Conservation (phyloP, 2,888 invertebrate genomes). For the Drosophila paramelanica region DNA sequence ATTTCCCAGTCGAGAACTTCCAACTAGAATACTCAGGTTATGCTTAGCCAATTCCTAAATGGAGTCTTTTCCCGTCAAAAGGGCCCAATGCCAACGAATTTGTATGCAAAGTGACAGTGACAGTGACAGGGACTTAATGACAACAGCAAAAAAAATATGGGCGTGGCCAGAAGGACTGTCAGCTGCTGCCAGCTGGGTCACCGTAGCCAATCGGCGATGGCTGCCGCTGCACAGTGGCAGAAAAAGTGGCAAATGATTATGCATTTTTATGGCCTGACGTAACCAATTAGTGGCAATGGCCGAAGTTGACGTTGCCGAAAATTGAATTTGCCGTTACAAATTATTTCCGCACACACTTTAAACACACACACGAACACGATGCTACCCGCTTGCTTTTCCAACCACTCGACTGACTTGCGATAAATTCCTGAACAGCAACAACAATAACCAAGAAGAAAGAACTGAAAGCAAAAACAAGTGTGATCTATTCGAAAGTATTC, state of each 20-base stretch:
- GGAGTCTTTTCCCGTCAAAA: constrained; percentile 12
- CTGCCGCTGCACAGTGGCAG: constrained; percentile 59
- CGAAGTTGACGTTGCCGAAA: constrained; percentile 50
- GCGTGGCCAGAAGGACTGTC: constrained; percentile 45
- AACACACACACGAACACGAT: constrained; percentile 20
- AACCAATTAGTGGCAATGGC: constrained; percentile 49
- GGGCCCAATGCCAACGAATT: constrained; percentile 58
- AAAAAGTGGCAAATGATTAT: constrained; percentile 48
- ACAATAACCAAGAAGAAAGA: constrained; percentile 12
- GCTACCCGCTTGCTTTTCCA: constrained; percentile 1
- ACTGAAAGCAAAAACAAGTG: constrained; percentile 1
- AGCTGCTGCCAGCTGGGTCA: constrained; percentile 17
- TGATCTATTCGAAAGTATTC: neutral
- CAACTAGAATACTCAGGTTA: neutral
- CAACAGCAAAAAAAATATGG: constrained; percentile 50
- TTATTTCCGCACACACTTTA: constrained; percentile 28
- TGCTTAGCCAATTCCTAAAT: constrained; percentile 9
- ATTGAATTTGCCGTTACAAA: constrained; percentile 52
- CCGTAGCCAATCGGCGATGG: neutral
- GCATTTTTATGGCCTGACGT: constrained; percentile 51
- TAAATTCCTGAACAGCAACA: constrained; percentile 54
- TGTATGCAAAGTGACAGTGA: constrained; percentile 47
- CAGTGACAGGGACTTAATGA: constrained; percentile 49
- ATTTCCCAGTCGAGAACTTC: neutral
- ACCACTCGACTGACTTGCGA: constrained; percentile 50